Base-by-base conservation (phyloP, 1,140 invertebrate genomes). In the Aphelinus certus region DNA sequence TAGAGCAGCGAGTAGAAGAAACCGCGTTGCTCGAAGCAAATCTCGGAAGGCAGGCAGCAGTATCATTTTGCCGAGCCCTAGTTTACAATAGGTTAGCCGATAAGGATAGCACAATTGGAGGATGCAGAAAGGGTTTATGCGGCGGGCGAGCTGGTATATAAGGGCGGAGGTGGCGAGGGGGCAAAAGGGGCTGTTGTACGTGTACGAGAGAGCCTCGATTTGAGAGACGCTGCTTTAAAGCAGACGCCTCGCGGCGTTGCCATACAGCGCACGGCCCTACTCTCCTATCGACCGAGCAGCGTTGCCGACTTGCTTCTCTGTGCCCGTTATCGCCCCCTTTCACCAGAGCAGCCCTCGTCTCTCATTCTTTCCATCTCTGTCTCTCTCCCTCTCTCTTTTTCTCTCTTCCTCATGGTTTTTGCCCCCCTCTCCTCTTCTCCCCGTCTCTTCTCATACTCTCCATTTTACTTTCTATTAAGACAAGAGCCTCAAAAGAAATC, bases 201-300 rank as follows among this genome's bases (percentile, higher is more conserved):
- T 3, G 49, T 46, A n/a, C 7, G 10, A 3, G 2, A 4, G 67
- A 73, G 71, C 61, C 76, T 26, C 47, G 3, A 76, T 79, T 82
- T 84, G 86, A 86, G 84, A 84, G 80, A 75, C 84, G 76, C 85
- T 87, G 85, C 76, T 83, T 87, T 86, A 85, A 86, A 87, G 85
- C 86, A 87, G 86, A 87, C 86, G 80, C 77, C 74, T 82, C 78
- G 85, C 86, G 63, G 79, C 76, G 85, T 87, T 88, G 86, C 86
- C 86, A 78, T 70, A 48, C 68, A 73, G 51, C 78, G 76, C n/a
- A 7, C 58, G 45, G 26, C 70, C 79, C 81, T 82, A 84, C 83
- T 83, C 85, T 82, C 80, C 83, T 88, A 87, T 88, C 86, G 86
- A 88, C 85, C 86, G 82, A 67, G 79, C 86, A 67, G 72, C 78